Evolutionary conservation across 2,113 vertebrate genomes (phyloP).

Genomic region (Blennius ocellaris): DNA sequence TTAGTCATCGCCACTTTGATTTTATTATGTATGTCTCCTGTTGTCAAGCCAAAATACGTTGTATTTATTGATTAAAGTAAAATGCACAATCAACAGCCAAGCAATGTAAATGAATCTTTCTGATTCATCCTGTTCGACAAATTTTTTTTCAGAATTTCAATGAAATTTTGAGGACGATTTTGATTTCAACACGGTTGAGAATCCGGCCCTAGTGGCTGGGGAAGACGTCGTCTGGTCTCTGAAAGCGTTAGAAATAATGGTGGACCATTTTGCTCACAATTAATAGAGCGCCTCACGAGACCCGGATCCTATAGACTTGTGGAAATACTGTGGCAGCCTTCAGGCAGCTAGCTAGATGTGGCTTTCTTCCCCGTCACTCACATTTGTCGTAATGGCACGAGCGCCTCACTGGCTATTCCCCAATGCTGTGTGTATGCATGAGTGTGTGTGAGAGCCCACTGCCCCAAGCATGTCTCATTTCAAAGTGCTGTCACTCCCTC

Average conservation of each 20-base stretch:
- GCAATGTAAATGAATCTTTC: neutral
- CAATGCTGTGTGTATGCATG: constrained; percentile 79
- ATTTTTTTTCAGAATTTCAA: constrained; percentile 4
- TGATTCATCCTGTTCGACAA: constrained; percentile 1
- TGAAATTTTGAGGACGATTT: constrained; percentile 33
- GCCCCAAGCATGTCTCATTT: constrained; percentile 98
- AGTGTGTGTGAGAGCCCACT: constrained; percentile 87
- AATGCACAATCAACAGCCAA: neutral
- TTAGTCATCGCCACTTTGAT: constrained; percentile 38
- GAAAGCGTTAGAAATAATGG: constrained; percentile 76
- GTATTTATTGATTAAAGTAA: neutral
- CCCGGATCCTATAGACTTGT: constrained; percentile 77
- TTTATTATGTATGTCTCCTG: constrained; percentile 17
- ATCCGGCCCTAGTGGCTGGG: constrained; percentile 53
- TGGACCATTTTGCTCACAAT: constrained; percentile 82
- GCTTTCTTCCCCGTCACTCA: constrained; percentile 84
- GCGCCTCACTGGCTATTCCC: constrained; percentile 85
- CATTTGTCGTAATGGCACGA: constrained; percentile 81
- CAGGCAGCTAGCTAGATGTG: constrained; percentile 79
- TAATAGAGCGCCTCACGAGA: constrained; percentile 81
- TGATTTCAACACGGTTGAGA: constrained; percentile 57
- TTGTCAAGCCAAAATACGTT: neutral
- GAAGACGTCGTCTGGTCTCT: constrained; percentile 70
- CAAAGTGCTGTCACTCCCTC: constrained; percentile 96
- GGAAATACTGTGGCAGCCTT: constrained; percentile 80